Percentiles rank a stretch among this genome's conserved stretches.
phyloP scores from a whole-genome alignment of 2,888 invertebrate species.

The Ceratothoa steindachneri region DNA sequence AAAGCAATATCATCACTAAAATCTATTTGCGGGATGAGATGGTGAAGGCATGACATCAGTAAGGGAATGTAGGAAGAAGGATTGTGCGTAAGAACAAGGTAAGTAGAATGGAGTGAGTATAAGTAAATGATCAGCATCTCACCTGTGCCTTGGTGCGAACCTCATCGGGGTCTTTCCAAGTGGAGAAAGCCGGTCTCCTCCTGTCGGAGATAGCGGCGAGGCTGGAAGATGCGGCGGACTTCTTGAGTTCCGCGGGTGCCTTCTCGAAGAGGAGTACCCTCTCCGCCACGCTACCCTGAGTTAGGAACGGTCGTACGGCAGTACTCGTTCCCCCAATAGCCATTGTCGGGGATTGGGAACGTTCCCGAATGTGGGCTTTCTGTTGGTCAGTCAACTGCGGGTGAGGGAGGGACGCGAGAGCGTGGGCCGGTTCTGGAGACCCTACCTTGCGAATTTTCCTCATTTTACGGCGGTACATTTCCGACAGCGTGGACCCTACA shows the following conservation, averaged over 20 bases:
- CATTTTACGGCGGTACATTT: conserved; percentile 40
- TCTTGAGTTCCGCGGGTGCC: conserved; percentile 58
- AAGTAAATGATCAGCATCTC: no score
- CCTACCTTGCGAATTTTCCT: conserved; percentile 44
- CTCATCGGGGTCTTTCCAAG: conserved; percentile 55
- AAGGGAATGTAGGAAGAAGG: no score
- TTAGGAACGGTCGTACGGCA: conserved; percentile 77
- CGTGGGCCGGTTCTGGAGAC: conserved; percentile 43
- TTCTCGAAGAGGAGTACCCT: conserved; percentile 84
- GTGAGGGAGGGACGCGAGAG: conserved; percentile 56
- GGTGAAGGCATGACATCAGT: no score
- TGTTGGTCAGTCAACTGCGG: conserved; percentile 64
- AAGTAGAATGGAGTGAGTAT: no score
- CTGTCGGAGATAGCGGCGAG: conserved; percentile 53
- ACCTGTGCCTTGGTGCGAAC: conserved; percentile 58
- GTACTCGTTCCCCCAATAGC: conserved; percentile 61
- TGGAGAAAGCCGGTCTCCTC: conserved; percentile 58
- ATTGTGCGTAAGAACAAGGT: no score
- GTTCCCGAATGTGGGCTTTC: conserved; percentile 57
- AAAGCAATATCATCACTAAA: no score
- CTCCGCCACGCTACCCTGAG: conserved; percentile 84
- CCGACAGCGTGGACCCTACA: conserved; percentile 48
- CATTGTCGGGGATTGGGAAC: conserved; percentile 45
- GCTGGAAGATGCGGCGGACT: conserved; percentile 21
- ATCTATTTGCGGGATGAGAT: no score